A percentile compares a stretch with the other conserved stretches of the same genome.
Evolutionary conservation across 2,113 vertebrate species (phyloP).

Genomic region (Psephotus haematonotus): DNA sequence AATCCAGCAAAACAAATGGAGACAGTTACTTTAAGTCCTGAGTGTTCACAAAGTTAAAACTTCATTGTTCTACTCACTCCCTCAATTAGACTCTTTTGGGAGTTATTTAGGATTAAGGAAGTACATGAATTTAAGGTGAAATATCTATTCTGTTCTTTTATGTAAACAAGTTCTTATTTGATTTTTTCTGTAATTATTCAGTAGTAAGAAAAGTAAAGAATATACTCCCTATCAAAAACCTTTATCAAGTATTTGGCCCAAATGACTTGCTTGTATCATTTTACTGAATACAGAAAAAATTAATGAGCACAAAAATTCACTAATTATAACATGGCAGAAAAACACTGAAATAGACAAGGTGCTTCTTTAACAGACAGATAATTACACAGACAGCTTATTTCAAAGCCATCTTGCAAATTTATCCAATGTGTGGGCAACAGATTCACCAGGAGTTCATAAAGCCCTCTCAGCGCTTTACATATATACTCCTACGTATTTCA

Average conservation of each 20-base stretch:
- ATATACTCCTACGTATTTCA: background rate
- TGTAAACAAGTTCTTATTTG: slow-evolving; percentile 14
- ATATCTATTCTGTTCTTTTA: slow-evolving; percentile 20
- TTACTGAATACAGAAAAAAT: slow-evolving; percentile 48
- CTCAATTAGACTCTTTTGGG: background rate
- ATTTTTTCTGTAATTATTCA: slow-evolving; percentile 30
- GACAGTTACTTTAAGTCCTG: background rate
- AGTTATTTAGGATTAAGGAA: slow-evolving; percentile 3
- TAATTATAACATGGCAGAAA: slow-evolving; percentile 40
- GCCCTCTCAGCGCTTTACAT: background rate
- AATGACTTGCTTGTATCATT: slow-evolving; percentile 45
- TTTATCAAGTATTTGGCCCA: slow-evolving; percentile 25
- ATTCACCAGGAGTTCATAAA: background rate
- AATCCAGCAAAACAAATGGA: background rate
- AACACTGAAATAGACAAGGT: background rate
- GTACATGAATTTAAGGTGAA: background rate
- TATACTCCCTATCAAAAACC: slow-evolving; percentile 18
- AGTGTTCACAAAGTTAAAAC: background rate
- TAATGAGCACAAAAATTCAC: slow-evolving; percentile 22
- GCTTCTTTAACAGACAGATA: background rate
- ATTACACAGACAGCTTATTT: background rate
- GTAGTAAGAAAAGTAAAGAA: slow-evolving; percentile 27
- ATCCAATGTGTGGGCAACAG: background rate
- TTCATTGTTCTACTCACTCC: background rate
- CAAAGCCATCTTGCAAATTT: slow-evolving; percentile 3